Conservation (phyloP, 2,888 invertebrate genomes). For the Dascillus cervinus region DNA sequence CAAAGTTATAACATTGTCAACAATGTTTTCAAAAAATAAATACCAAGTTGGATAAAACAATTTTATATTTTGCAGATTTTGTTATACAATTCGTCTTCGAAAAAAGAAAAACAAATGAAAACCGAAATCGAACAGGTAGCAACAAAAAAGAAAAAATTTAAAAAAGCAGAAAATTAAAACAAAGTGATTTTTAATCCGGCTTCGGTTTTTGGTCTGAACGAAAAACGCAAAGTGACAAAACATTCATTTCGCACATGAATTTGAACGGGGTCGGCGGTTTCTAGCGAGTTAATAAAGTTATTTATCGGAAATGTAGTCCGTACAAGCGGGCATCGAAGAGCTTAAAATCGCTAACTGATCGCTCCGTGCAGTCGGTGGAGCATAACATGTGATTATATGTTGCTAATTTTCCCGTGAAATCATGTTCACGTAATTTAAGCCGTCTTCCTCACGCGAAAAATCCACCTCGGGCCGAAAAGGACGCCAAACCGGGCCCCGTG, state of each 20-base stretch:
- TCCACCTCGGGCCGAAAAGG: conserved; percentile 8
- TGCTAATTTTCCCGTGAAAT: conserved; percentile 11
- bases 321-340: conserved; percentile 14
- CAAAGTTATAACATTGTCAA: too few species aligned
- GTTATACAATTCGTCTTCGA: too few species aligned
- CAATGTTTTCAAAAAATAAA: too few species aligned
- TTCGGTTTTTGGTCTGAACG: neutral
- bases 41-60: too few species aligned
- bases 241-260: conserved; percentile 27
- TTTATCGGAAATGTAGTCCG: conserved; percentile 20
- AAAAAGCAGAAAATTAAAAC: too few species aligned
- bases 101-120: too few species aligned
- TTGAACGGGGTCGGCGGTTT: conserved; percentile 27
- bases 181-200: too few species aligned
- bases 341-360: conserved; percentile 24
- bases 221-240: conserved; percentile 15
- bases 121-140: too few species aligned
- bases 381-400: conserved; percentile 38
- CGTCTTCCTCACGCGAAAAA: conserved; percentile 8
- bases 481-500: neutral
- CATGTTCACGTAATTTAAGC: conserved; percentile 10
- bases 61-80: too few species aligned
- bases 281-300: conserved; percentile 28
- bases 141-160: too few species aligned
- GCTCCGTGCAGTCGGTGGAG: conserved; percentile 33